Percentiles rank a stretch among this genome's conserved stretches.
Evolutionary conservation across 2,888 invertebrate genomes (phyloP).

Genomic region (Ophion obscuratus): DNA sequence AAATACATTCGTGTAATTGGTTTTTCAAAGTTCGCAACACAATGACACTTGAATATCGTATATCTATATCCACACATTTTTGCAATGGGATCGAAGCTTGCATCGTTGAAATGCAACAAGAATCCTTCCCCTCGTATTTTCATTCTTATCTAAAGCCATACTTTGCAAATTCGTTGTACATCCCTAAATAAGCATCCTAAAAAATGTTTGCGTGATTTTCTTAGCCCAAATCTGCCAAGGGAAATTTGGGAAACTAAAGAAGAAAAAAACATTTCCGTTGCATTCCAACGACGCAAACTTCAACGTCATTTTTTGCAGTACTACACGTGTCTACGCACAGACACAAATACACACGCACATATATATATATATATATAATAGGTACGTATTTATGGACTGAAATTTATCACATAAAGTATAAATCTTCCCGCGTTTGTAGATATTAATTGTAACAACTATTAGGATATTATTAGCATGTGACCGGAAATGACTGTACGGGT

Average conservation of each 20-base stretch:
- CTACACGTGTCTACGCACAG: neutral
- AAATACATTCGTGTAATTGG: neutral
- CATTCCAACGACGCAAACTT: no score
- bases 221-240: no score
- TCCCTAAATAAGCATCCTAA: no score
- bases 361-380: neutral
- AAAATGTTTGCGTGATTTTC: no score
- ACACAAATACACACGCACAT: neutral
- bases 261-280: no score
- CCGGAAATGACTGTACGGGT: slow-evolving; percentile 58
- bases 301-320: neutral
- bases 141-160: no score
- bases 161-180: no score
- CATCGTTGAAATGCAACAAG: no score
- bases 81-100: no score
- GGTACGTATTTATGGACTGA: neutral
- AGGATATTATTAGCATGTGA: slow-evolving; percentile 43
- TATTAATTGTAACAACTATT: slow-evolving; percentile 33
- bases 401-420: slow-evolving; percentile 3
- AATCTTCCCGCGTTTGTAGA: slow-evolving; percentile 29
- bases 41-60: neutral
- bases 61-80: neutral
- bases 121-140: no score
- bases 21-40: neutral
- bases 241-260: no score